Evolutionary conservation across 2,888 invertebrate genomes (phyloP), one percentile per base, ranked within the genome.

Genomic region (Oscheius sp.): DNA sequence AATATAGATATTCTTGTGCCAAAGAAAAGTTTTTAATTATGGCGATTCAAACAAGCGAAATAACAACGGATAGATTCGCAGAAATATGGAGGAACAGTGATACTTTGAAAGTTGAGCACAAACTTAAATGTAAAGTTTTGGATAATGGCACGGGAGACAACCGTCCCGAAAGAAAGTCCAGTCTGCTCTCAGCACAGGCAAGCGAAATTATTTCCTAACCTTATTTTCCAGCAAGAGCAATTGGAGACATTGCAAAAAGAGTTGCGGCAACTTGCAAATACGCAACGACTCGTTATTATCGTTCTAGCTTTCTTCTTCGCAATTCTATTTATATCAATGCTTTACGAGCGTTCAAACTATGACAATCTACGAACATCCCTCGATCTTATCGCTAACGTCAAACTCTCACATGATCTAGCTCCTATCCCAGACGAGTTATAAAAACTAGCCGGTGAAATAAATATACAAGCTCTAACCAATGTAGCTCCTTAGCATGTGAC

Each of bases 11-110:
- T n/a, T 78, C 79, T 6, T 74, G 76, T 62, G 71, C 59, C 30
- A 70, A 71, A 12, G 82, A 82, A 67, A 79, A 80, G 62, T 81
- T 82, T 47, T 71, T 82, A 4, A 57, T 82, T 12, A 73, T 79
- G 68, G 78, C 78, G 1, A 68, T 78, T 54, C 74, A 77, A 64
- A 75, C 78, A 4, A 68, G 73, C 12, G 67, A 68, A 17, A 57
- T 72, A 17, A 73, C 73, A 20, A 47, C 75, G 36, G 80, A 81
- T 8, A 69, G 66, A 50, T 81, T 81, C 61, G 70, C 70, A 8
- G 74, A 77, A 6, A 22, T 74, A 4, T 81, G 74, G 70, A 77
- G 74, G 51, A 59, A 63, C 2, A 67, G 74, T 2, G 36, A 61
- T 6, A 56, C 57, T 2, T 59, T 63, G n/a, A 76, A 73, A 62